Conservation (phyloP, 2,113 vertebrate genomes). For the Chitala chitala region DNA sequence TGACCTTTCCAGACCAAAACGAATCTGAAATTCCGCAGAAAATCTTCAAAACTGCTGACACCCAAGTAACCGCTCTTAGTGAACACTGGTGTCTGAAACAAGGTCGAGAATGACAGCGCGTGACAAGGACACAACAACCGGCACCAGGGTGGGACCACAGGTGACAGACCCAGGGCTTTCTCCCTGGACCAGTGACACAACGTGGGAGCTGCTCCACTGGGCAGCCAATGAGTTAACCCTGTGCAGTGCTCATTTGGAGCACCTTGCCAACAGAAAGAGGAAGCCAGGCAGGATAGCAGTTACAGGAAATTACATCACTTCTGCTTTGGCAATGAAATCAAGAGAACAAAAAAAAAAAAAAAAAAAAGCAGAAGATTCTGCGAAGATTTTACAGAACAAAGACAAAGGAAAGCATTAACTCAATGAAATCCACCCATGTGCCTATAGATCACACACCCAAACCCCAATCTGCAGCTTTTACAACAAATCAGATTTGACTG, state of each 20-base stretch:
- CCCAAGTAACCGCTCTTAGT: neutral
- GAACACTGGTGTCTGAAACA: slow-evolving; percentile 5
- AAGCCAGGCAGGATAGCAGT: slow-evolving; percentile 13
- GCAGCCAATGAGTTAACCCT: slow-evolving; percentile 17
- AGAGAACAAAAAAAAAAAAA: neutral
- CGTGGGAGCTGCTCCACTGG: too few relatives aligned
- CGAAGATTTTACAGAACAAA: neutral
- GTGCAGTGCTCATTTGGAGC: neutral
- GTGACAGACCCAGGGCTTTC: too few relatives aligned
- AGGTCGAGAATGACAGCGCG: neutral
- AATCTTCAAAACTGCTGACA: too few relatives aligned
- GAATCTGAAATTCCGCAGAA: too few relatives aligned
- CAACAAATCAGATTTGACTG: neutral
- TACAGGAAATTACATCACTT: slow-evolving; percentile 28
- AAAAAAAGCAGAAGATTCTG: neutral
- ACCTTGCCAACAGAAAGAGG: slow-evolving; percentile 21
- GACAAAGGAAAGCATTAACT: neutral
- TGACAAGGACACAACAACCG: neutral
- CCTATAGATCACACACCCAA: neutral
- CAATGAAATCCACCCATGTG: neutral
- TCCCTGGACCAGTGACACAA: too few relatives aligned
- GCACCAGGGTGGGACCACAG: neutral
- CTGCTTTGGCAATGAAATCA: slow-evolving; percentile 1
- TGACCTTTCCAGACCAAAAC: too few relatives aligned
- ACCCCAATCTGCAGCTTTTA: neutral